Conservation (phyloP, 2,797 vertebrate species). For the Artibeus jamaicensis region DNA sequence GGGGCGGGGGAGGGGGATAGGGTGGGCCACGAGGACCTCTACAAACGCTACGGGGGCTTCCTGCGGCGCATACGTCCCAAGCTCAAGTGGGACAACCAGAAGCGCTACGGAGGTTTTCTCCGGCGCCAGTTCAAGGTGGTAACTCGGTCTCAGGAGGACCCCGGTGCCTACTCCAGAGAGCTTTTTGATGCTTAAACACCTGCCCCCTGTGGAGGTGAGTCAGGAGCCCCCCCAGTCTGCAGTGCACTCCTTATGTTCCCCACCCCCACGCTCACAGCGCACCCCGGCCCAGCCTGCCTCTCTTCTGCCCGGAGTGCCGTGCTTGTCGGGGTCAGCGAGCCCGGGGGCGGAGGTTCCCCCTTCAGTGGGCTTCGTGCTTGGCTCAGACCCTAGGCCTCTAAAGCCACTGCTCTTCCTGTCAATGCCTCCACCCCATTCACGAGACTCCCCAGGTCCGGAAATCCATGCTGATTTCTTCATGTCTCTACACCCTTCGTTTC, state of each 20-base stretch:
- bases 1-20: neutral
- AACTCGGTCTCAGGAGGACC: constrained; percentile 90
- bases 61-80: constrained; percentile 95
- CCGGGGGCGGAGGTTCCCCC: neutral
- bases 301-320: neutral
- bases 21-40: constrained; percentile 85
- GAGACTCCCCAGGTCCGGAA: neutral
- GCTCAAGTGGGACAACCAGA: constrained; percentile 96
- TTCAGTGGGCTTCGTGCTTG: neutral
- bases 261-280: neutral
- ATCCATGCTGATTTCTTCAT: neutral
- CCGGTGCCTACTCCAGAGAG: constrained; percentile 84
- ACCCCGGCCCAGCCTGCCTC: neutral
- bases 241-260: neutral
- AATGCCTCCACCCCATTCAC: neutral
- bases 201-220: neutral
- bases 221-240: neutral
- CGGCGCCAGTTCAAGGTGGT: constrained; percentile 95
- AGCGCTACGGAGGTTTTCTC: constrained; percentile 95
- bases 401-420: neutral
- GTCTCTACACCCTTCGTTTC: neutral
- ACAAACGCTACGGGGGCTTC: constrained; percentile 97
- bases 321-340: neutral
- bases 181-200: constrained; percentile 83
- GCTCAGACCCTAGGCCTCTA: neutral